phyloP scores from a whole-genome alignment of 2,113 vertebrate species.

The Emydura subglobosa region DNA sequence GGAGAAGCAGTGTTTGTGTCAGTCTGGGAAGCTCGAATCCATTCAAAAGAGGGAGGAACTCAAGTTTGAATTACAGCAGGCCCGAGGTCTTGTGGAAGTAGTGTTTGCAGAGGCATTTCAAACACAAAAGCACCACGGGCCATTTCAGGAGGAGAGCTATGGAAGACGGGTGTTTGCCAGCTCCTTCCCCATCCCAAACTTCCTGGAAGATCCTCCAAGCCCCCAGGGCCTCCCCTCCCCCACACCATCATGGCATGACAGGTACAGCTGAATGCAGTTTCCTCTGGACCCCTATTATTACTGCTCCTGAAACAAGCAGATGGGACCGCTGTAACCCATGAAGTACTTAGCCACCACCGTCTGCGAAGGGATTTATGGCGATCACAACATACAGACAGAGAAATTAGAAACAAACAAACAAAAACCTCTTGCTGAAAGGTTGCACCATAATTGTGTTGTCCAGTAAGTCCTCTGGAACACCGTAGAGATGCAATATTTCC shows the following conservation, averaged over 20 bases:
- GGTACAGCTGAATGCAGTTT: neutral
- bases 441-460: neutral
- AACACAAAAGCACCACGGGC: neutral
- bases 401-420: too few relatives aligned
- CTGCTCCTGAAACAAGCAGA: neutral
- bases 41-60: neutral
- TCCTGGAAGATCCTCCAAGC: neutral
- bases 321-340: neutral
- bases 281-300: neutral
- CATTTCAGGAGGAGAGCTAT: neutral
- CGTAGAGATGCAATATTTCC: neutral
- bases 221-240: neutral
- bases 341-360: neutral
- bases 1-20: accelerated
- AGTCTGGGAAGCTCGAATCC: neutral
- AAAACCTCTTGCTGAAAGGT: too few relatives aligned
- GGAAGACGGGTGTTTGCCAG: neutral
- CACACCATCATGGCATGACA: neutral
- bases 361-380: neutral
- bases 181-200: neutral
- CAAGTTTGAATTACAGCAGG: neutral
- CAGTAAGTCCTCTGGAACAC: neutral
- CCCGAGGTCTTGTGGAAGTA: neutral
- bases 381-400: neutral
- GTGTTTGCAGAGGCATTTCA: neutral